phyloP scores from a whole-genome alignment of 2,888 invertebrate genomes.

The Mesorhabditis spiculigera region DNA sequence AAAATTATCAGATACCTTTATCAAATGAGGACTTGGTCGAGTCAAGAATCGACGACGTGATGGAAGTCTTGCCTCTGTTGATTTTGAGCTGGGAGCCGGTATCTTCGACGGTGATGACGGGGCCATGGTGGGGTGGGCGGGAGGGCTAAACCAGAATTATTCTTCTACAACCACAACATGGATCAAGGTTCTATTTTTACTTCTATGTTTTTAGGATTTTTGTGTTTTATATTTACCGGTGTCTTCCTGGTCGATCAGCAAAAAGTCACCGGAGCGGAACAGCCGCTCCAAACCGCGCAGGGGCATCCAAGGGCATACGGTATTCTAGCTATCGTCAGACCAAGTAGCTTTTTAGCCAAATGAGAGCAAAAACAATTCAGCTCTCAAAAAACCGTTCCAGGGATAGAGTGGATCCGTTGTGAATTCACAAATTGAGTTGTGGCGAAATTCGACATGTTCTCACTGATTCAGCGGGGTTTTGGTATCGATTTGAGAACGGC shows the following conservation, averaged over 20 bases:
- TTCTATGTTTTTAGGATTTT: background rate
- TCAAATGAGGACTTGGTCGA: conserved; percentile 32
- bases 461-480: too few relatives aligned
- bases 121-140: conserved; percentile 33
- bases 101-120: conserved; percentile 51
- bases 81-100: conserved; percentile 44
- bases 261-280: background rate
- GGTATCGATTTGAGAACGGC: too few relatives aligned
- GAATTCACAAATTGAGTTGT: too few relatives aligned
- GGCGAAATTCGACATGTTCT: too few relatives aligned
- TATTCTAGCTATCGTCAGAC: background rate
- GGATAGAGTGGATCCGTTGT: too few relatives aligned
- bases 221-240: background rate
- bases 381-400: too few relatives aligned
- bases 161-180: background rate
- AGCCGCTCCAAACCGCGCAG: conserved; percentile 1
- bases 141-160: conserved; percentile 15
- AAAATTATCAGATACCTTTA: conserved; percentile 20
- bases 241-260: background rate
- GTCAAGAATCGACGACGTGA: conserved; percentile 35
- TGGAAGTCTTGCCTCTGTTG: conserved; percentile 29
- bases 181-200: background rate
- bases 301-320: background rate
- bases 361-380: too few relatives aligned
- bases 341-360: too few relatives aligned